Evolutionary conservation across 1,140 invertebrate species (phyloP).

Genomic region (Achroia grisella): DNA sequence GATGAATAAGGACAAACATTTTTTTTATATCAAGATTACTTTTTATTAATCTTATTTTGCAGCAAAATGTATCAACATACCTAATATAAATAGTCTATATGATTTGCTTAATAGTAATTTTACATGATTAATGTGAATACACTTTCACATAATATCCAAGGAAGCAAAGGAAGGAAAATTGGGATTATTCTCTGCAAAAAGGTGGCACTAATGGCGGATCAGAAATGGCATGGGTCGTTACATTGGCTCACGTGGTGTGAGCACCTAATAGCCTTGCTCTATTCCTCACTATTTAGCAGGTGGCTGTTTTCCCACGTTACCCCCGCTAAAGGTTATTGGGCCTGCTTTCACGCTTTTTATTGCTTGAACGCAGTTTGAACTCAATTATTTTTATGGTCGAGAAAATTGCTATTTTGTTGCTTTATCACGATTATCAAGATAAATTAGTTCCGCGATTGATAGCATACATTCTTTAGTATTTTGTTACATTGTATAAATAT

Average conservation of each 20-base stretch:
- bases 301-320: conserved; percentile 57
- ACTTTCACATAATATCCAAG: no score
- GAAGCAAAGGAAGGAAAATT: not conserved
- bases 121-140: no score
- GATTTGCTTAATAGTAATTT: no score
- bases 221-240: conserved; percentile 43
- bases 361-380: conserved; percentile 69
- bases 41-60: no score
- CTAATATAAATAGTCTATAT: no score
- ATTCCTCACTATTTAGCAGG: conserved; percentile 57
- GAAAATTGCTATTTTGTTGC: conserved; percentile 72
- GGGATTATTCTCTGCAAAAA: conserved; percentile 10
- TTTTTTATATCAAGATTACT: no score
- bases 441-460: conserved; percentile 63
- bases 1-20: not conserved
- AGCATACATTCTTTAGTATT: conserved; percentile 33
- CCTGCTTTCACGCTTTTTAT: conserved; percentile 70
- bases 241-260: conserved; percentile 44
- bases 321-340: conserved; percentile 63
- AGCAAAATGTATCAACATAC: no score
- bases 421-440: conserved; percentile 67
- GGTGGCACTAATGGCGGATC: conserved; percentile 30
- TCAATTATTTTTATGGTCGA: conserved; percentile 72
- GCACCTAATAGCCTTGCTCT: conserved; percentile 54
- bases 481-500: conserved; percentile 1